Conservation (phyloP, 2,797 vertebrate genomes). For the Chloroceryle inda region DNA sequence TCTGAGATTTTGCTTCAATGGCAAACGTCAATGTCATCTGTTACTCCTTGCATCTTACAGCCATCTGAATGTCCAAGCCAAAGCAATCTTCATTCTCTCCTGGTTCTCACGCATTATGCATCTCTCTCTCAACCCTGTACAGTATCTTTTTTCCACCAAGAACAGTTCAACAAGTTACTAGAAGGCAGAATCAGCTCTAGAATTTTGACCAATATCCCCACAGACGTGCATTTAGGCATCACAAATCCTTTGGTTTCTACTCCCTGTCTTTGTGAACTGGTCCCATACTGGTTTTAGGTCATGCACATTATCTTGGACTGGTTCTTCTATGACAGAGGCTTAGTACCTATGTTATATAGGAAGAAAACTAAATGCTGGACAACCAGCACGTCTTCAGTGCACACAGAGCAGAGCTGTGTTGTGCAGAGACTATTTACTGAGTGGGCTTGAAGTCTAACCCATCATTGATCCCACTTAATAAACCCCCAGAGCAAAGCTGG, state of each 20-base stretch:
- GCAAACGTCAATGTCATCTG: neutral
- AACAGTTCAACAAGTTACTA: neutral
- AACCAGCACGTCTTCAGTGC: neutral
- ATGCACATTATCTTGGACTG: neutral
- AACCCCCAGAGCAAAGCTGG: neutral
- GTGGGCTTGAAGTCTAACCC: neutral
- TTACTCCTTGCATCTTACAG: neutral
- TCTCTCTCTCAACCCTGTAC: neutral
- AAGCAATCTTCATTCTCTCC: neutral
- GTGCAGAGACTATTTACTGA: neutral
- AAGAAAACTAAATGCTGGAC: neutral
- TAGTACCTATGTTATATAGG: neutral
- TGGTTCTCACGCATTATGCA: neutral
- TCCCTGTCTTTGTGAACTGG: neutral
- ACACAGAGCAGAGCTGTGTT: neutral
- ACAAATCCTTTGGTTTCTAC: neutral
- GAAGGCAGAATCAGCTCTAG: neutral
- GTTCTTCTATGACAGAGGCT: neutral
- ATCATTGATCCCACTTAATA: neutral
- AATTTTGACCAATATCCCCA: neutral
- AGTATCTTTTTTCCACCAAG: neutral
- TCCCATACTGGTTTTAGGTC: neutral
- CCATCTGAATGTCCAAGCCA: neutral
- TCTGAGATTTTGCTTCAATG: neutral
- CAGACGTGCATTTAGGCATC: neutral